phyloP scores from a whole-genome alignment of 2,113 vertebrate genomes.

The Marcusenius ussheri region DNA sequence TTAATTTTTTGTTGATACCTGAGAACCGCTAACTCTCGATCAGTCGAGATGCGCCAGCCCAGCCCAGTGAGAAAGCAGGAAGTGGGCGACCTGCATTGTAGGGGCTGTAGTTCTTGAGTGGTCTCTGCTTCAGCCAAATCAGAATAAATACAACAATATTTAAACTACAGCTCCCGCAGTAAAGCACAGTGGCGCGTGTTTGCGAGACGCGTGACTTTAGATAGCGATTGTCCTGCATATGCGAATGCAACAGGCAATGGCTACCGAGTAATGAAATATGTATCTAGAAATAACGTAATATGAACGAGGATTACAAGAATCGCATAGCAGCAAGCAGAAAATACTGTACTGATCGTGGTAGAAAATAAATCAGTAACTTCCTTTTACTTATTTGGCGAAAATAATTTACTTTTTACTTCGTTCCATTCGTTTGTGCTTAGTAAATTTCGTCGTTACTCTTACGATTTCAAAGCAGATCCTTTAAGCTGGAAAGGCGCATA shows the following conservation, averaged over 20 bases:
- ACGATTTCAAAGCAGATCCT: neutral
- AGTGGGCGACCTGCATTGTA: neutral
- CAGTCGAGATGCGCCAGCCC: slow-evolving; percentile 1
- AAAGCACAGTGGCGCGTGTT: neutral
- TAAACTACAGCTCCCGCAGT: slow-evolving; percentile 18
- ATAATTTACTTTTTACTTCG: neutral
- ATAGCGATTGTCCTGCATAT: neutral
- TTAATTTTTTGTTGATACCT: slow-evolving; percentile 9
- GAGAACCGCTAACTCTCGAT: slow-evolving; percentile 9
- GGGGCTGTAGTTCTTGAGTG: slow-evolving; percentile 11
- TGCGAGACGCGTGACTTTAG: neutral
- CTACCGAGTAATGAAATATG: neutral
- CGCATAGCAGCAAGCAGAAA: neutral
- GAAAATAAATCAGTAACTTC: neutral
- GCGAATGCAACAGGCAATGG: neutral
- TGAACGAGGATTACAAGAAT: neutral
- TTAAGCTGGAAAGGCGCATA: neutral
- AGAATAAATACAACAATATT: neutral
- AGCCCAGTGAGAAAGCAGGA: slow-evolving; percentile 3
- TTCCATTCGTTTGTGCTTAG: neutral
- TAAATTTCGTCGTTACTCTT: neutral
- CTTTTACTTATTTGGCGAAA: neutral
- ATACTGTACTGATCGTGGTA: neutral
- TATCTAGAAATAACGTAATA: neutral
- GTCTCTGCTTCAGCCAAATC: neutral